phyloP scores from a whole-genome alignment of 2,113 vertebrate genomes.

The Burhinus oedicnemus region DNA sequence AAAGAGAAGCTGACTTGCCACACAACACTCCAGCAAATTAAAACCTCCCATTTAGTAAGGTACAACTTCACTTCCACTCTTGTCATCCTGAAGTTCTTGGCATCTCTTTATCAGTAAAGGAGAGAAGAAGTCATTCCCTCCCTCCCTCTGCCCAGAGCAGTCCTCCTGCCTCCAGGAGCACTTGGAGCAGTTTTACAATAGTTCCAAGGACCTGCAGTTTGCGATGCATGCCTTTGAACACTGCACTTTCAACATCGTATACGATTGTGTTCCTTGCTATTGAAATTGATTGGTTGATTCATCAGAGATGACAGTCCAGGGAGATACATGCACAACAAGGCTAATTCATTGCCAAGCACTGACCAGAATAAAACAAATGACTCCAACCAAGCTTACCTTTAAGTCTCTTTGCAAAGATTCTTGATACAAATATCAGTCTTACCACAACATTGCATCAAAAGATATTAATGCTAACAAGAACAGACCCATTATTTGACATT shows the following conservation, averaged over 20 bases:
- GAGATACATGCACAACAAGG: not conserved
- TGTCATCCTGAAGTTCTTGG: not conserved
- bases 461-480: not conserved
- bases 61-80: not conserved
- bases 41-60: not conserved
- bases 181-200: not conserved
- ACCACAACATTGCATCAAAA: not conserved
- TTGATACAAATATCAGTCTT: not conserved
- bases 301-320: not conserved
- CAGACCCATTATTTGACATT: fast-evolving
- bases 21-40: not conserved
- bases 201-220: not conserved
- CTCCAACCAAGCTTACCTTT: not conserved
- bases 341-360: not conserved
- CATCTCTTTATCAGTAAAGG: not conserved
- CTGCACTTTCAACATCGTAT: fast-evolving
- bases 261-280: fast-evolving
- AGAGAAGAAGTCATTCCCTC: not conserved
- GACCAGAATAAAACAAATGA: not conserved
- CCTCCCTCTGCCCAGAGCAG: not conserved
- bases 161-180: not conserved
- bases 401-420: not conserved
- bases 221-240: not conserved
- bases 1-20: not conserved
- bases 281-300: not conserved